phyloP scores from a whole-genome alignment of 2,888 invertebrate genomes.

The Pammene fasciana region DNA sequence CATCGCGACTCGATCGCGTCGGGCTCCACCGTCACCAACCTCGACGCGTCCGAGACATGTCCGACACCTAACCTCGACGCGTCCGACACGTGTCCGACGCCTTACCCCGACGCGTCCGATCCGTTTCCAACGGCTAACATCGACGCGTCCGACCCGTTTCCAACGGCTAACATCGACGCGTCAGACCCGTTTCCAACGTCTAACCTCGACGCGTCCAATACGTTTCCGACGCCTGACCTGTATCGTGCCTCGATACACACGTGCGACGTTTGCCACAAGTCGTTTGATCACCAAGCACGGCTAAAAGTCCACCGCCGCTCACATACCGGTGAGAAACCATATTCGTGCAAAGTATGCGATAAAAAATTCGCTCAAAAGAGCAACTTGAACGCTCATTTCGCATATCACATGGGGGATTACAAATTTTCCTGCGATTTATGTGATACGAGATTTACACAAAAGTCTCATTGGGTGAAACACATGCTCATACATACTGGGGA shows the following conservation, averaged over 20 bases:
- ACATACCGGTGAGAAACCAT: slow-evolving; percentile 19
- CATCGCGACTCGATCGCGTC: background rate
- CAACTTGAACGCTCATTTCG: slow-evolving; percentile 20
- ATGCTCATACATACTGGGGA: slow-evolving; percentile 8
- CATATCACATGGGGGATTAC: slow-evolving; percentile 15
- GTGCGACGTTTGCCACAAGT: slow-evolving; percentile 14
- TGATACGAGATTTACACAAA: slow-evolving; percentile 4
- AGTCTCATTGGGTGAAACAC: slow-evolving; percentile 10
- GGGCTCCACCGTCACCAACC: slow-evolving; percentile 1
- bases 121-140: background rate
- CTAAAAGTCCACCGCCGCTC: slow-evolving; percentile 6
- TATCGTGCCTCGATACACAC: slow-evolving; percentile 12
- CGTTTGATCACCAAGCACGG: slow-evolving; percentile 7
- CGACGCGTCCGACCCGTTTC: background rate
- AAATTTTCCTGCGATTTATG: slow-evolving; percentile 6
- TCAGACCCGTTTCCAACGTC: background rate
- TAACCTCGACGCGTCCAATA: background rate
- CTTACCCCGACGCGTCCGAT: background rate
- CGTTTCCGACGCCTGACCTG: background rate
- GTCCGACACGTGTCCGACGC: background rate
- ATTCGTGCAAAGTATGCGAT: slow-evolving; percentile 14
- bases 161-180: background rate
- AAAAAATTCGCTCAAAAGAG: slow-evolving; percentile 16
- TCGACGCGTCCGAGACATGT: background rate
- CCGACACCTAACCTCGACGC: background rate